These are phyloP conservation scores for Carapus acus DNA, from an alignment of 2,797 vertebrate species.

Conservation along the genomic window DNA sequence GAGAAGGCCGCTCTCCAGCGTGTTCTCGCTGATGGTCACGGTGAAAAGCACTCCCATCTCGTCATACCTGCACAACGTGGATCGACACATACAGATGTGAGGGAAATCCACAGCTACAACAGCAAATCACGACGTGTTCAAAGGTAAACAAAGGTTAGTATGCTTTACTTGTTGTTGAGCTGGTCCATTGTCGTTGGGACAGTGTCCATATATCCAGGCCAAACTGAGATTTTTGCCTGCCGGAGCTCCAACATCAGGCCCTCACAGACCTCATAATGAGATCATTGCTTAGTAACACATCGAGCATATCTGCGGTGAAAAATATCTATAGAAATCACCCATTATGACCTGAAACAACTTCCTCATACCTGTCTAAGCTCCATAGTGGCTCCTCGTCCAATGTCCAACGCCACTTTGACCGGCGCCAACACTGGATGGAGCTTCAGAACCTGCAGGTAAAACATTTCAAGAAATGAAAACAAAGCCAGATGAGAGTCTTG, in stretches of 20 bases:
- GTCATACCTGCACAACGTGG: constrained; percentile 78
- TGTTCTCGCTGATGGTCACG: constrained; percentile 78
- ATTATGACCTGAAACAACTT: not conserved
- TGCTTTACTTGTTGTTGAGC: constrained; percentile 72
- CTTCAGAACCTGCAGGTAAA: constrained; percentile 84
- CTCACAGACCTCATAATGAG: constrained; percentile 81
- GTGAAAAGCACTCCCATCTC: constrained; percentile 95
- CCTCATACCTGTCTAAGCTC: constrained; percentile 86
- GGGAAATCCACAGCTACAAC: not conserved
- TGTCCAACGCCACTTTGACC: constrained; percentile 86
- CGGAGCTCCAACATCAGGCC: constrained; percentile 82
- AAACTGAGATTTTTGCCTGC: constrained; percentile 79
- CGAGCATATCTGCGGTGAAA: too few relatives aligned
- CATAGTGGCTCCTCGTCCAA: constrained; percentile 77
- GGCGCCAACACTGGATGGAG: constrained; percentile 90
- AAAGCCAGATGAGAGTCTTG: not conserved
- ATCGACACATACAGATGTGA: constrained; percentile 9
- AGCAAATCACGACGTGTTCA: not conserved
- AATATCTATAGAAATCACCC: not conserved
- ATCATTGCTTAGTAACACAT: not conserved
- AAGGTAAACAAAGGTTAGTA: not conserved
- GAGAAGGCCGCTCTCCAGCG: constrained; percentile 86
- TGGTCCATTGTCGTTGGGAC: constrained; percentile 76
- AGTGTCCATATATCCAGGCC: constrained; percentile 92
- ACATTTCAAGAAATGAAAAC: not conserved